phyloP scores from a whole-genome alignment of 2,888 invertebrate genomes.

The Scaptomyza polygonia region DNA sequence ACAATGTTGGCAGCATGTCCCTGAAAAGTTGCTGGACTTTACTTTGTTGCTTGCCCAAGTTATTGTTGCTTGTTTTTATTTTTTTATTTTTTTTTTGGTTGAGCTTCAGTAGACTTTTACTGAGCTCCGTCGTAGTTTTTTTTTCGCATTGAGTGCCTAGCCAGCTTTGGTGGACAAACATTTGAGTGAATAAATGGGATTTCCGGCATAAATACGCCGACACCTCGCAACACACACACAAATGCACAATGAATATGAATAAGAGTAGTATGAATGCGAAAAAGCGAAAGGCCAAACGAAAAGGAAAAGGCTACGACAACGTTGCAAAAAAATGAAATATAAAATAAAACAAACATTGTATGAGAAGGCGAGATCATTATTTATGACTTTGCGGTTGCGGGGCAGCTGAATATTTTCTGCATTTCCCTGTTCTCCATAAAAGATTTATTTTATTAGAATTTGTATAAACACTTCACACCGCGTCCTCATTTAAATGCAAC shows the following conservation, averaged over 20 bases:
- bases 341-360: slow-evolving; percentile 23
- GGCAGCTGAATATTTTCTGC: slow-evolving; percentile 14
- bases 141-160: slow-evolving; percentile 2
- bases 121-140: slow-evolving; percentile 16
- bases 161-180: slow-evolving; percentile 40
- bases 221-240: slow-evolving; percentile 36
- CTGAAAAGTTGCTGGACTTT: slow-evolving; percentile 47
- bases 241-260: slow-evolving; percentile 69
- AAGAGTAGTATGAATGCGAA: slow-evolving; percentile 50
- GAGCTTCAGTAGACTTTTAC: slow-evolving; percentile 52
- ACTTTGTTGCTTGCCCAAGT: slow-evolving; percentile 38
- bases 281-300: slow-evolving; percentile 42
- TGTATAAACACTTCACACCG: too few relatives aligned
- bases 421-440: not conserved
- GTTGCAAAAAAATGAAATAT: slow-evolving; percentile 8
- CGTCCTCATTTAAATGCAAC: not conserved
- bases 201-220: slow-evolving; percentile 68
- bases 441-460: not conserved
- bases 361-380: slow-evolving; percentile 59
- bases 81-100: too few relatives aligned
- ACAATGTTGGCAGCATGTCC: slow-evolving; percentile 34
- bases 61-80: slow-evolving; percentile 28
- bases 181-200: slow-evolving; percentile 71
- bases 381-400: slow-evolving; percentile 56
- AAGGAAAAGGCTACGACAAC: slow-evolving; percentile 22